These are phyloP conservation scores for Sitophilus oryzae DNA, from an alignment of 1,140 invertebrate genomes.

Conservation along the genomic window DNA sequence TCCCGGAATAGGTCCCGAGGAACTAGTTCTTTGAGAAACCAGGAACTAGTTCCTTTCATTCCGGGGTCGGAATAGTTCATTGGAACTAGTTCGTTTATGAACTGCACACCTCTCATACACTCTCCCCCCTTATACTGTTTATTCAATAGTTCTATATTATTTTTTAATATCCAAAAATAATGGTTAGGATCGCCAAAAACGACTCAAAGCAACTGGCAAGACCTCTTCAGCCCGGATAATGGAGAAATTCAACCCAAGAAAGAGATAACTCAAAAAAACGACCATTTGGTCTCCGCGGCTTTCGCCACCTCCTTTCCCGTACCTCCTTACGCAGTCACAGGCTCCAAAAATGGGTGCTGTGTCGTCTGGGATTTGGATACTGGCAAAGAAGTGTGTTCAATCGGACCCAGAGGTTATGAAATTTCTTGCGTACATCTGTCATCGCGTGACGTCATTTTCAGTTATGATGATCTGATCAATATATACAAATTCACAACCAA, in stretches of 20 bases:
- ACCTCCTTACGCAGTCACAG: conserved; percentile 1
- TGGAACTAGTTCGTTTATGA: no score
- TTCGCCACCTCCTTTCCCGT: conserved; percentile 10
- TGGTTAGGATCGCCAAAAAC: no score
- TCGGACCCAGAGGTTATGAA: neutral
- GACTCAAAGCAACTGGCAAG: conserved; percentile 22
- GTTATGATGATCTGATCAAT: conserved; percentile 4
- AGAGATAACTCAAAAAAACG: neutral
- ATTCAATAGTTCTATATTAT: no score
- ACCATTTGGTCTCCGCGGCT: conserved; percentile 8
- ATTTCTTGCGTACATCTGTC: conserved; percentile 1
- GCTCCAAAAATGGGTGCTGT: conserved; percentile 1
- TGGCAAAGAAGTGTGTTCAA: neutral
- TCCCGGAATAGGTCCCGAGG: no score
- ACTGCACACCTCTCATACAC: no score
- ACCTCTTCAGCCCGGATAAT: conserved; percentile 17
- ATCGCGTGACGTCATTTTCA: neutral
- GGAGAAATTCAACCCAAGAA: conserved; percentile 9
- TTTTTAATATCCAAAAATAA: no score
- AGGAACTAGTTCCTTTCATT: no score
- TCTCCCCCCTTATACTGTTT: no score
- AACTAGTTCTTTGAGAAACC: no score
- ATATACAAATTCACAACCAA: no score
- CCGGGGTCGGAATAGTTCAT: no score
- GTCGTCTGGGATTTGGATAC: conserved; percentile 4